These are phyloP conservation scores for Exephanes ischioxanthus DNA, from an alignment of 2,888 invertebrate genomes.

Conservation along the genomic window DNA sequence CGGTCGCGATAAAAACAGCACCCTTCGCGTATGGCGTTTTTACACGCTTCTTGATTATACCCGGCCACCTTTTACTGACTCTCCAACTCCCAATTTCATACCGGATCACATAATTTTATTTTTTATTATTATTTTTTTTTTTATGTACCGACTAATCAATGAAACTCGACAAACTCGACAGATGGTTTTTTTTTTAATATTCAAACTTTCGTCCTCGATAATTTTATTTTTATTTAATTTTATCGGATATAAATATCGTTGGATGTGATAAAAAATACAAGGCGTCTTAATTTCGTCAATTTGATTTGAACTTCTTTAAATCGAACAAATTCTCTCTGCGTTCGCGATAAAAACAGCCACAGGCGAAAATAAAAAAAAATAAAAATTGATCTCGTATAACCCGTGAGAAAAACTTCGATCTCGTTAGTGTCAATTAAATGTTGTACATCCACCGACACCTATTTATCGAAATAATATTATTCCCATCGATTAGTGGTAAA, in stretches of 20 bases:
- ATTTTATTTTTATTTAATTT: neutral
- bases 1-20: too few species aligned
- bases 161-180: too few species aligned
- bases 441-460: neutral
- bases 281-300: neutral
- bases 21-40: neutral
- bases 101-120: neutral
- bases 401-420: too few species aligned
- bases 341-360: too few species aligned
- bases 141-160: too few species aligned
- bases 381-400: too few species aligned
- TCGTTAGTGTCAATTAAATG: too few species aligned
- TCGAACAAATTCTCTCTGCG: neutral
- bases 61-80: constrained; percentile 25
- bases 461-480: neutral
- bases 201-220: neutral
- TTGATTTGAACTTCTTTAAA: neutral
- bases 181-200: too few species aligned
- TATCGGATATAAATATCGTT: neutral
- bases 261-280: neutral
- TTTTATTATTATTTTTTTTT: too few species aligned
- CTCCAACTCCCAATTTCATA: neutral
- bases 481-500: neutral
- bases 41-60: constrained; percentile 20
- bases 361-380: too few species aligned